Base-by-base conservation (phyloP, 2,797 vertebrate genomes). In the Esox lucius region DNA sequence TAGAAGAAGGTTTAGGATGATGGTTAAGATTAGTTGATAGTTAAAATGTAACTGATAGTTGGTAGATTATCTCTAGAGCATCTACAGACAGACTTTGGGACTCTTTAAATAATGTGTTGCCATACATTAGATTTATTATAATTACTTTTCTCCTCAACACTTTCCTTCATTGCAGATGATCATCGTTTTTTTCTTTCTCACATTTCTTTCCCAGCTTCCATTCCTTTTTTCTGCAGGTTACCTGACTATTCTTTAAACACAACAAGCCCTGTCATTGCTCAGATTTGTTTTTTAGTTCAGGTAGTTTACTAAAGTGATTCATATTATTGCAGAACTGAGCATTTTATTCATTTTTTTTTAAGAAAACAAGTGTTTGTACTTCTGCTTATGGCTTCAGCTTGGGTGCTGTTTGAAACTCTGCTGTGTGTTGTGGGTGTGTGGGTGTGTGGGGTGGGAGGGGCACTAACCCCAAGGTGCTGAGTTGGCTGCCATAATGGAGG, bases 341-440 rank as follows among this genome's bases (percentile, higher is more conserved):
- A 78, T 79, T 76, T 77, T 78, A 33, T 77, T 72, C 84, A 79
- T 80, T 83, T 82, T 80, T 72, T 80, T 7, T 51, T 22, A 81
- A 78, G 78, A 77, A 78, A 68, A 87, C 87, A 90, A 91, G 89
- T 85, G 69, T 88, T 90, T 89, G 81, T 89, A 80, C 69, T 86
- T 80, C 69, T 86, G 80, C 88, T 89, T 79, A 62, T 83, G 82
- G 90, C 92, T 92, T 92, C 83, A 89, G 84, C 88, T 87, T 86
- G 81, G 79, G 74, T 83, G 84, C 75, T 71, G 78, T 84, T 81
- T 88, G 26, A 80, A 70, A 74, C 79, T 80, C 81, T 85, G 61
- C 15, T 71, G 67, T 78, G 74, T 71, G 16, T 46, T 35, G 61
- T 26, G 48, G 19, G 56, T 26, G 69, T 73, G 75, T 77, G 71